Base-by-base conservation (phyloP, 2,797 vertebrate genomes). In the Clarias laeviceps region DNA sequence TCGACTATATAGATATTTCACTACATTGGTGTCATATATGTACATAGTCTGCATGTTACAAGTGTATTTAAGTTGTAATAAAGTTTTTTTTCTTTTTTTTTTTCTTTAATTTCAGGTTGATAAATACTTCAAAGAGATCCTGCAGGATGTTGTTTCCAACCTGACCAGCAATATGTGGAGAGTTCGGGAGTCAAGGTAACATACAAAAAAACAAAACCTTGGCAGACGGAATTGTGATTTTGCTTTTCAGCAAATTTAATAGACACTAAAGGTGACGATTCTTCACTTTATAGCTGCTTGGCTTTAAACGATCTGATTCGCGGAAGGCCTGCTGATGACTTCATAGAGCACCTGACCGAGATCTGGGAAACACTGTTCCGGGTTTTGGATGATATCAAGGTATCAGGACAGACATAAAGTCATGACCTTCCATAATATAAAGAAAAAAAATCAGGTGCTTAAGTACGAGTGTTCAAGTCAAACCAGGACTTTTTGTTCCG, bases 321-420 rank as follows among this genome's bases (percentile, higher is more conserved):
- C 82, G 97, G 97, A 87, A 96, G 97, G 86, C 96, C 97, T 87
- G 94, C 97, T 80, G 97, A 99, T 91, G 97, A 99, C 88, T 95
- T 98, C 85, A 94, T 97, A 80, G 97, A 99, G 87, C 95, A 97
- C 85, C 93, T 99, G 86, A 95, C 97, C 79, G 97, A 99, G 91
- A 99, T 99, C 88, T 99, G 98, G 98, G 97, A 98, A 92, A 97
- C 97, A 0, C 95, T 99, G 2, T 99, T 99, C 91, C 96, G 97
- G 94, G 98, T 99, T 27, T 96, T 99, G 90, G 98, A 99, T 93
- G 98, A 99, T 91, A 99, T 99, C 92, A 99, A 99, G 97, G 98
- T 99, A n/a, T 50, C 7, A 50, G 29, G 24, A 50, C 15, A 15
- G 54, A 34, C 50, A 17, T 7, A 0, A 0, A 1, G 24, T 11